Conservation (phyloP, 2,113 vertebrate species). For the Festucalex cinctus region DNA sequence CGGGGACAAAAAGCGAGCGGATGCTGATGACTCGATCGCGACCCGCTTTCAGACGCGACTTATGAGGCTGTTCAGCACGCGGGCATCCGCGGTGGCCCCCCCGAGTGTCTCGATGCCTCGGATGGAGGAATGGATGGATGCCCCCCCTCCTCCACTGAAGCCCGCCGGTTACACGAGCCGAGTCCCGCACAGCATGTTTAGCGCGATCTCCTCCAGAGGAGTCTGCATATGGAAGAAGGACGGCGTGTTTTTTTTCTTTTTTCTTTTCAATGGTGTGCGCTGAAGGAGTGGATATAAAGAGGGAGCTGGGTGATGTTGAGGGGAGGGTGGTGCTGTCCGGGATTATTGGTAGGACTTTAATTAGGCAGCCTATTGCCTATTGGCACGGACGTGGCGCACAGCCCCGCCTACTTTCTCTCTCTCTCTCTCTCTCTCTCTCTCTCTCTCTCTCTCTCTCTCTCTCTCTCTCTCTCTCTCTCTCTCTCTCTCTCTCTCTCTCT, state of each 20-base stretch:
- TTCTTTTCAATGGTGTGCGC: not conserved
- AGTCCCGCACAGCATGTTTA: slow-evolving; percentile 65
- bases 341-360: slow-evolving; percentile 72
- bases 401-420: slow-evolving; percentile 23
- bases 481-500: not conserved
- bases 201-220: slow-evolving; percentile 34
- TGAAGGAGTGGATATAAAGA: slow-evolving; percentile 35
- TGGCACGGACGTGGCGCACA: slow-evolving; percentile 59
- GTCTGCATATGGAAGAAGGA: slow-evolving; percentile 38
- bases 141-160: not conserved
- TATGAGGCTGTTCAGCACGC: slow-evolving; percentile 5
- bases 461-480: slow-evolving; percentile 7
- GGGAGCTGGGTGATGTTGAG: slow-evolving; percentile 45
- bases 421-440: slow-evolving; percentile 7
- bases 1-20: not conserved
- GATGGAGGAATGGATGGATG: not conserved
- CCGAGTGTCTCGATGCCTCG: slow-evolving; percentile 12
- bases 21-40: slow-evolving; percentile 16
- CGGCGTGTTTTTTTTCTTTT: not conserved
- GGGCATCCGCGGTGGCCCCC: slow-evolving; percentile 5
- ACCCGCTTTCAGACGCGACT: slow-evolving; percentile 6
- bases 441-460: slow-evolving; percentile 2
- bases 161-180: slow-evolving; percentile 26
- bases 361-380: slow-evolving; percentile 66
- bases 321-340: slow-evolving; percentile 54